A percentile compares a stretch with the other conserved stretches of the same genome.
These are phyloP conservation scores for Sylvilagus bachmani DNA, from an alignment of 2,113 vertebrate species.

Conservation along the genomic window DNA sequence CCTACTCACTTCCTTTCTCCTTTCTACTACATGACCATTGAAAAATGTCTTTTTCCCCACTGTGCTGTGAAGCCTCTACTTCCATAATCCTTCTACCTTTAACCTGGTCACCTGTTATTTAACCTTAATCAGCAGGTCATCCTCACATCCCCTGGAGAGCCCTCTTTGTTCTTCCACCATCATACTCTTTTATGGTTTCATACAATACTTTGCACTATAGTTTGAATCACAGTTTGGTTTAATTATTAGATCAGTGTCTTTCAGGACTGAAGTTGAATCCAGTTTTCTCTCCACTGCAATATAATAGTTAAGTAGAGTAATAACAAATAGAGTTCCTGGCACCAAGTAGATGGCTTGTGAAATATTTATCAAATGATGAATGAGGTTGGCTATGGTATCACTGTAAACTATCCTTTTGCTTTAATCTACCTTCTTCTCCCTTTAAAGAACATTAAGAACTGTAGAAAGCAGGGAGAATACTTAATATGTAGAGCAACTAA, in stretches of 20 bases:
- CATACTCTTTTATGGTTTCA: neutral
- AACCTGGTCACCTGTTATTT: neutral
- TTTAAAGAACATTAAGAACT: constrained; percentile 16
- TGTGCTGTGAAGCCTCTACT: neutral
- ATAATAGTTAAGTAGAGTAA: neutral
- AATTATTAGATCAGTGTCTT: neutral
- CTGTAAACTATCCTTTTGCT: neutral
- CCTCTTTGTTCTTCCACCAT: neutral
- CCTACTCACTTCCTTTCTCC: neutral
- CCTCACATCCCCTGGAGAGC: neutral
- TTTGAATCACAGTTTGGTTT: neutral
- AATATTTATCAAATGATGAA: neutral
- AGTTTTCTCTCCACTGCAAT: neutral
- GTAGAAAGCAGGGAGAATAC: neutral
- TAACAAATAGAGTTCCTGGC: neutral
- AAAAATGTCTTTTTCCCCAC: neutral
- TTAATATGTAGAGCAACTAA: neutral
- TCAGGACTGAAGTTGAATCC: neutral
- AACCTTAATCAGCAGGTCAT: neutral
- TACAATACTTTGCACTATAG: neutral
- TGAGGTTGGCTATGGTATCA: neutral
- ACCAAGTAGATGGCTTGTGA: neutral
- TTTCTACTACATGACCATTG: neutral
- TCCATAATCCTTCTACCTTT: neutral
- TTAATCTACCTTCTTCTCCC: neutral